A percentile compares a stretch with the other conserved stretches of the same genome.
phyloP scores from a whole-genome alignment of 2,888 invertebrate genomes.

The Notodonta dromedarius region DNA sequence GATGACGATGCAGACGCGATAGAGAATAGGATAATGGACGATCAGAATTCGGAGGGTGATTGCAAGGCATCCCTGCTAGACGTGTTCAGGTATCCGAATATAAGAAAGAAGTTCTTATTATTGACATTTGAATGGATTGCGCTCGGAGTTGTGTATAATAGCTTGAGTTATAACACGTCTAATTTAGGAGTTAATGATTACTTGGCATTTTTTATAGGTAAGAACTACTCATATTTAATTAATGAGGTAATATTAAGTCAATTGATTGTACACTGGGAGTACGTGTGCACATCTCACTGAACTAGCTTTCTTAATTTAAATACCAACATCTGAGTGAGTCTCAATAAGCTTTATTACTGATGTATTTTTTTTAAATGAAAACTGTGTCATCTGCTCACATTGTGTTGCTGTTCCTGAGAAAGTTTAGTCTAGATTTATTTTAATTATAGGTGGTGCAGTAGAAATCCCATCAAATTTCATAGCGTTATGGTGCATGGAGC shows the following conservation, averaged over 20 bases:
- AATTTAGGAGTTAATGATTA: constrained; percentile 88
- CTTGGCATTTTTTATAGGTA: constrained; percentile 87
- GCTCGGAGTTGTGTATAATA: constrained; percentile 88
- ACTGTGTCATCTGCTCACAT: no score
- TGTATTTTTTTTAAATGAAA: no score
- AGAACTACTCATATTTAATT: constrained; percentile 32
- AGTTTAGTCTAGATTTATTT: constrained; percentile 1
- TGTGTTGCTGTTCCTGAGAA: no score
- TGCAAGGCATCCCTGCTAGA: constrained; percentile 85
- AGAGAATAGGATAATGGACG: constrained; percentile 71
- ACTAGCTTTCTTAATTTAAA: no score
- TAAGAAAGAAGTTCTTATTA: constrained; percentile 86
- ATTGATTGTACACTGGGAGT: no score
- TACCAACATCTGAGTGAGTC: no score
- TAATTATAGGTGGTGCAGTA: constrained; percentile 82
- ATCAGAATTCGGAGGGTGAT: constrained; percentile 74
- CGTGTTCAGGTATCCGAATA: constrained; percentile 86
- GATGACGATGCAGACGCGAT: constrained; percentile 59
- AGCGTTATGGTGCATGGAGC: constrained; percentile 87
- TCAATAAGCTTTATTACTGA: no score
- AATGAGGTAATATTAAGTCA: no score
- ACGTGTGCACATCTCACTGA: no score
- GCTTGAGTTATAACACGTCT: constrained; percentile 86
- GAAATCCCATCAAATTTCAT: constrained; percentile 87
- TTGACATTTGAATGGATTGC: constrained; percentile 87